A percentile compares a stretch with the other conserved stretches of the same genome.
These are phyloP conservation scores for Hybos culiciformis DNA, from an alignment of 2,888 invertebrate genomes.

Conservation along the genomic window DNA sequence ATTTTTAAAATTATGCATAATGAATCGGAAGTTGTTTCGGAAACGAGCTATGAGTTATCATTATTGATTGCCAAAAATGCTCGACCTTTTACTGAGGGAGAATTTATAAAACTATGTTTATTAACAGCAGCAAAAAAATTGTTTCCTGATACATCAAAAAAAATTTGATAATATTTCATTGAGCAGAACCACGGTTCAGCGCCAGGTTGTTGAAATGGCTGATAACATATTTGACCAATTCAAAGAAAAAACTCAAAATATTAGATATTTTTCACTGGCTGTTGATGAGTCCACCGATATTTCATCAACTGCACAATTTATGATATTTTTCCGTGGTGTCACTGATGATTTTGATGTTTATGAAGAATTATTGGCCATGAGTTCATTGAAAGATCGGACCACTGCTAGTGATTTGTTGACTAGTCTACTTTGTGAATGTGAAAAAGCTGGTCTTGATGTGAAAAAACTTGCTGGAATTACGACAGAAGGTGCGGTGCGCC, in stretches of 20 bases:
- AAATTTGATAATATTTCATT: not conserved
- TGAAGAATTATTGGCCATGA: not conserved
- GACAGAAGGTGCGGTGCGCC: not conserved
- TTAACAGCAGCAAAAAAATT: not conserved
- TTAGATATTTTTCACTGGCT: not conserved
- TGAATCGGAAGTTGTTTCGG: not conserved
- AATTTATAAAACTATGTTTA: not conserved
- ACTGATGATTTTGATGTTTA: slow-evolving; percentile 1
- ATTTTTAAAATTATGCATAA: not conserved
- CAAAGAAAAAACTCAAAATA: not conserved
- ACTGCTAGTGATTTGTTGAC: not conserved
- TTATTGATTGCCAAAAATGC: not conserved
- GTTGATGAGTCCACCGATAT: not conserved
- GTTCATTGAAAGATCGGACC: not conserved
- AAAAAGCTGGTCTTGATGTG: not conserved
- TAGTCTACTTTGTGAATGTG: not conserved
- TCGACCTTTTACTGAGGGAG: not conserved
- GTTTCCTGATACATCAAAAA: not conserved
- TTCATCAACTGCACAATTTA: not conserved
- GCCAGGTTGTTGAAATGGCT: not conserved
- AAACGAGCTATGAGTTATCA: not conserved
- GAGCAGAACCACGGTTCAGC: not conserved
- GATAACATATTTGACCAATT: not conserved
- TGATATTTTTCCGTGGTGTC: slow-evolving; percentile 1
- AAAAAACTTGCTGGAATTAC: not conserved